Percentiles rank a stretch among this genome's conserved stretches.
These are phyloP conservation scores for Drosophila tripunctata DNA, from an alignment of 2,888 invertebrate genomes.

Conservation along the genomic window DNA sequence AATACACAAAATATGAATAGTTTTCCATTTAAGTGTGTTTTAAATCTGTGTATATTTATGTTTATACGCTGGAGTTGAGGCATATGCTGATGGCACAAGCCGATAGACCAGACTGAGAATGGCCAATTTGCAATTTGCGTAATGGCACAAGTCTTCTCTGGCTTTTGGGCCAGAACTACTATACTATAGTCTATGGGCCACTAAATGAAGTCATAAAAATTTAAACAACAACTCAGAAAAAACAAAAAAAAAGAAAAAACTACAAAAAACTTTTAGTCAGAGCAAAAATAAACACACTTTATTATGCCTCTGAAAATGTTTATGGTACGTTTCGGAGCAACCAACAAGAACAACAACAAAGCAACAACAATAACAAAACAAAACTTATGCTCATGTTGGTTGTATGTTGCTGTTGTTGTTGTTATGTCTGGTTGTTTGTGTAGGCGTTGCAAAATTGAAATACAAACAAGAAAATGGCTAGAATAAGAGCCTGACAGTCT, in stretches of 20 bases:
- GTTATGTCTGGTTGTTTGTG: conserved; percentile 57
- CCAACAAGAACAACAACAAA: conserved; percentile 20
- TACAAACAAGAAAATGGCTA: conserved; percentile 60
- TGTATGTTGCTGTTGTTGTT: conserved; percentile 22
- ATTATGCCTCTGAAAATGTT: conserved; percentile 71
- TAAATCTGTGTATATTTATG: conserved; percentile 51
- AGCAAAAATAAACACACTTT: conserved; percentile 68
- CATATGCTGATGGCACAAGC: conserved; percentile 48
- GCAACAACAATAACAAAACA: conserved; percentile 43
- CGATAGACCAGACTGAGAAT: conserved; percentile 56
- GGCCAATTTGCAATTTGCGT: conserved; percentile 69
- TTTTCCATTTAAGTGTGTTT: conserved; percentile 23
- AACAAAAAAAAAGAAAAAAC: conserved; percentile 21
- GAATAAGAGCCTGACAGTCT: conserved; percentile 16
- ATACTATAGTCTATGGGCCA: conserved; percentile 27
- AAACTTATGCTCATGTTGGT: conserved; percentile 56
- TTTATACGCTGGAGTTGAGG: conserved; percentile 25
- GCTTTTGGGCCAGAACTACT: conserved; percentile 24
- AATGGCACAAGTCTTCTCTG: conserved; percentile 53
- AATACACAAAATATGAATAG: not conserved
- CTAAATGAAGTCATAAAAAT: conserved; percentile 73
- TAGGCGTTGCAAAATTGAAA: conserved; percentile 72
- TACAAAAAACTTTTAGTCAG: conserved; percentile 57
- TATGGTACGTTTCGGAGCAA: conserved; percentile 48
- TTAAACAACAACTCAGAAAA: conserved; percentile 56